phyloP scores from a whole-genome alignment of 2,888 invertebrate genomes.

The Phymatocera aterrima region DNA sequence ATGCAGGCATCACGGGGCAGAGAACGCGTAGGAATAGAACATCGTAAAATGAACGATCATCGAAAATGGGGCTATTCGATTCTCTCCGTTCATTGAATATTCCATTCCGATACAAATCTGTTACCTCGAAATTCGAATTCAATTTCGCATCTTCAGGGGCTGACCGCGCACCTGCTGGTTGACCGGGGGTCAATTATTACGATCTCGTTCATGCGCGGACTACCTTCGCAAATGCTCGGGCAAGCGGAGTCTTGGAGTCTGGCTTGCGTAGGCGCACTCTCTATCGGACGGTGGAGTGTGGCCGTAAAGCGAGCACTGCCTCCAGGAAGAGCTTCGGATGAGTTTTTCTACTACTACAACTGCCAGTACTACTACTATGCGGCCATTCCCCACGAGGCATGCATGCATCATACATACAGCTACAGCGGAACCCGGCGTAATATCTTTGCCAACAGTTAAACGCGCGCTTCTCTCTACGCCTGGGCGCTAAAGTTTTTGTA shows the following conservation, averaged over 20 bases:
- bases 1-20: no score
- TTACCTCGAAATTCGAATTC: background rate
- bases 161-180: constrained; percentile 7
- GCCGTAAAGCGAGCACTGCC: constrained; percentile 29
- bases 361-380: no score
- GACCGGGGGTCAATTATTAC: constrained; percentile 39
- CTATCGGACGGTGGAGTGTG: constrained; percentile 1
- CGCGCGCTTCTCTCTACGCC: background rate
- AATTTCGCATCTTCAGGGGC: background rate
- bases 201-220: constrained; percentile 11
- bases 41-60: background rate
- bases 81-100: background rate
- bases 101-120: background rate
- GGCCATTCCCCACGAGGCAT: background rate
- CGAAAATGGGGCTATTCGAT: background rate
- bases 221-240: background rate
- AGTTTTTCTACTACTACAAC: background rate
- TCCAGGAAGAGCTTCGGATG: constrained; percentile 23
- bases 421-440: background rate
- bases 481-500: background rate
- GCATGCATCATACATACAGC: no score
- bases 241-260: background rate
- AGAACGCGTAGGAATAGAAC: no score
- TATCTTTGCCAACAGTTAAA: background rate
- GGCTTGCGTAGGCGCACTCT: constrained; percentile 10